These are phyloP conservation scores for Conus ventricosus DNA, from an alignment of 1,140 invertebrate genomes.

Conservation along the genomic window DNA sequence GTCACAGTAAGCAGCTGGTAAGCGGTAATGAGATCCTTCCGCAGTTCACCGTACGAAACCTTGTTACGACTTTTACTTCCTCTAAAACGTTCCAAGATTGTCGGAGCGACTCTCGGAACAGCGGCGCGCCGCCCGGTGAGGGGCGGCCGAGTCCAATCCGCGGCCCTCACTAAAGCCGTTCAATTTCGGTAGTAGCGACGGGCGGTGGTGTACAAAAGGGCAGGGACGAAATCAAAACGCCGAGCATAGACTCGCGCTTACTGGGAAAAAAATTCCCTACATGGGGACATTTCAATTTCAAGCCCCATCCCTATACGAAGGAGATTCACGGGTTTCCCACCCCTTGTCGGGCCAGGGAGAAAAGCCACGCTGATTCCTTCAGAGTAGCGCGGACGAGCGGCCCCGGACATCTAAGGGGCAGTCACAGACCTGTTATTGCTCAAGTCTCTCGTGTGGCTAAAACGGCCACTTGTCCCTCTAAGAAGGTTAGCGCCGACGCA, in stretches of 20 bases:
- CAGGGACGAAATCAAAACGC: conserved; percentile 88
- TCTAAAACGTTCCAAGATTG: conserved; percentile 89
- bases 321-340: conserved; percentile 85
- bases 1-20: background rate
- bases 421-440: conserved; percentile 90
- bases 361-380: conserved; percentile 81
- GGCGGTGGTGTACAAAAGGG: conserved; percentile 93
- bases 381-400: conserved; percentile 89
- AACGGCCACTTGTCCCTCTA: conserved; percentile 59
- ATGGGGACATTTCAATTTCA: conserved; percentile 88
- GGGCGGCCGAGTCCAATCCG: conserved; percentile 78
- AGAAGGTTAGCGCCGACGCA: conserved; percentile 34
- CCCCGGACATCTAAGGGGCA: conserved; percentile 88
- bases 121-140: conserved; percentile 75
- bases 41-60: conserved; percentile 92
- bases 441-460: conserved; percentile 83
- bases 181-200: conserved; percentile 93
- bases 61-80: conserved; percentile 92
- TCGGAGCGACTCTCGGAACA: conserved; percentile 77
- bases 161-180: conserved; percentile 86
- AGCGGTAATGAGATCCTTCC: conserved; percentile 83
- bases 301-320: conserved; percentile 83
- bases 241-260: conserved; percentile 87
- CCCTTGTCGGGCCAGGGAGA: conserved; percentile 75
- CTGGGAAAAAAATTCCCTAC: conserved; percentile 93